phyloP scores from a whole-genome alignment of 2,797 vertebrate species.

The Pantherophis vulpinus region DNA sequence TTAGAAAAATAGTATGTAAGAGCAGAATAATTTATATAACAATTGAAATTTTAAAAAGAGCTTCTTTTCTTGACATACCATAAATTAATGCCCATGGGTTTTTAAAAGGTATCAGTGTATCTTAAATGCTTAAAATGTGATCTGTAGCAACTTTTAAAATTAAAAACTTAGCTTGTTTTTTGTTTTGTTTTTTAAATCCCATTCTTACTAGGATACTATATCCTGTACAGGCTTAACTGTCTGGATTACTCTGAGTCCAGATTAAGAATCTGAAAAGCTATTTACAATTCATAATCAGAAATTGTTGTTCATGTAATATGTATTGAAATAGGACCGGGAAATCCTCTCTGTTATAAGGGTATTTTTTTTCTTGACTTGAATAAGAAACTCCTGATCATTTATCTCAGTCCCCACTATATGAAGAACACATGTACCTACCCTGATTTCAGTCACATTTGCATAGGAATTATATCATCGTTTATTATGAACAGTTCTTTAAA shows the following conservation, averaged over 20 bases:
- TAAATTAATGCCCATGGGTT: constrained; percentile 11
- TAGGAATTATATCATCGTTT: neutral
- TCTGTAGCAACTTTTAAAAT: constrained; percentile 10
- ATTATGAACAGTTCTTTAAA: neutral
- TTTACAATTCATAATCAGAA: constrained; percentile 73
- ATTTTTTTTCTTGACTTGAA: constrained; percentile 10
- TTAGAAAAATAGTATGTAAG: neutral
- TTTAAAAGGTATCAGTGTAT: neutral
- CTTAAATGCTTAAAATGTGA: neutral
- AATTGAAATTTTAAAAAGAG: neutral
- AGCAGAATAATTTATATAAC: constrained; percentile 7
- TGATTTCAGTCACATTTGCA: neutral
- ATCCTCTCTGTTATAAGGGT: constrained; percentile 58
- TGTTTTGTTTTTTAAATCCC: constrained; percentile 31
- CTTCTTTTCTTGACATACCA: constrained; percentile 22
- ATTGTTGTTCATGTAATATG: constrained; percentile 65
- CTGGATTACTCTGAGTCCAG: constrained; percentile 55
- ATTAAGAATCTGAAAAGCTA: constrained; percentile 63
- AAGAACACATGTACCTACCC: constrained; percentile 21
- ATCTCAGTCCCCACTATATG: constrained; percentile 31
- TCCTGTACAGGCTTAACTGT: constrained; percentile 54
- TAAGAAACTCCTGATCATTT: constrained; percentile 53
- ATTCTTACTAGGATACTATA: constrained; percentile 30
- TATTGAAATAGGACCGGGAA: constrained; percentile 63
- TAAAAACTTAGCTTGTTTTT: constrained; percentile 7